Percentiles rank a stretch among this genome's conserved stretches.
Conservation (phyloP, 2,888 invertebrate species). For the Meghimatium bilineatum region DNA sequence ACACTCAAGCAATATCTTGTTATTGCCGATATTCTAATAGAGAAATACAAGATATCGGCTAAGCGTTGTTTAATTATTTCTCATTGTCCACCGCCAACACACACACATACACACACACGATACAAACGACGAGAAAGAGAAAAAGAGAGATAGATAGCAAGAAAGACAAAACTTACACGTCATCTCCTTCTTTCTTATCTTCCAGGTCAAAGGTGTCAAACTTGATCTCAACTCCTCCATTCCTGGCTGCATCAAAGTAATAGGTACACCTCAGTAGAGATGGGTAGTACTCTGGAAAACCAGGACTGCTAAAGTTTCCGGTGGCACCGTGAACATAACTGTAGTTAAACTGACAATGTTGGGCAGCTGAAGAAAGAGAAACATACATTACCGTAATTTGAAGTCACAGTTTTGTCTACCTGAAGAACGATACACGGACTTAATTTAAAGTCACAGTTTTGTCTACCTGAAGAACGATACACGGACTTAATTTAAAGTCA, state of each 20-base stretch:
- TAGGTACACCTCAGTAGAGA: slow-evolving; percentile 66
- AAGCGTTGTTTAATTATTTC: too few species aligned
- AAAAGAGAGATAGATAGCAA: too few species aligned
- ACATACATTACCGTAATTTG: not conserved
- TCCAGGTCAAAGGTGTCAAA: slow-evolving; percentile 69
- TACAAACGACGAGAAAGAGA: too few species aligned
- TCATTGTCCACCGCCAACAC: too few species aligned
- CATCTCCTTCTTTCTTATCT: slow-evolving; percentile 59
- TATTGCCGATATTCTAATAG: too few species aligned
- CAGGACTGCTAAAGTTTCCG: slow-evolving; percentile 70
- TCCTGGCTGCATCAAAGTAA: slow-evolving; percentile 67
- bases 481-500: too few species aligned
- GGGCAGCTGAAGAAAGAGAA: slow-evolving; percentile 9
- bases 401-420: too few species aligned
- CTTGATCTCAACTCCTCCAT: slow-evolving; percentile 69
- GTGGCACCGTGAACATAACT: slow-evolving; percentile 46
- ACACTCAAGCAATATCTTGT: too few species aligned
- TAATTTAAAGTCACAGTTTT: too few species aligned
- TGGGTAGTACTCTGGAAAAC: slow-evolving; percentile 69
- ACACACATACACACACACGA: not conserved
- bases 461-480: too few species aligned
- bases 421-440: too few species aligned
- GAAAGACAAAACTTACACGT: slow-evolving; percentile 46
- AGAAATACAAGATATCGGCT: too few species aligned
- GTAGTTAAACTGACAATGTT: slow-evolving; percentile 48